Evolutionary conservation across 2,113 vertebrate genomes (phyloP).

Genomic region (Macaca mulatta): DNA sequence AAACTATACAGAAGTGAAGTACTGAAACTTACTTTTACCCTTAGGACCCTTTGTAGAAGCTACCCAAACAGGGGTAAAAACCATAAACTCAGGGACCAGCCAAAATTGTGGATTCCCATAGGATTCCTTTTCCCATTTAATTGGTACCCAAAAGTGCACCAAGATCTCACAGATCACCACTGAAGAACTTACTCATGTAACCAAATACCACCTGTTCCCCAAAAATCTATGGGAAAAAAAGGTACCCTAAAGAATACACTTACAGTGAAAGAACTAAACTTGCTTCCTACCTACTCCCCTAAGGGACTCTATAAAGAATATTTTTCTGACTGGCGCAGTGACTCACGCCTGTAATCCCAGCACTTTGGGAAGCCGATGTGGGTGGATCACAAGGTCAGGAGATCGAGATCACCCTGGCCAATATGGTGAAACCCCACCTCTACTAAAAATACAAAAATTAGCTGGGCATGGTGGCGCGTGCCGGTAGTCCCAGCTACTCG

Average conservation of each 20-base stretch:
- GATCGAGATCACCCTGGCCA: no score
- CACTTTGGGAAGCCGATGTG: no score
- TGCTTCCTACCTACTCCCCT: not conserved
- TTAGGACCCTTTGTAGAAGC: not conserved
- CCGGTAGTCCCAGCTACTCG: no score
- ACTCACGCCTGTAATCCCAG: no score
- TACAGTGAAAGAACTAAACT: not conserved
- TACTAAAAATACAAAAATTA: no score
- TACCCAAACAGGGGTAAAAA: not conserved
- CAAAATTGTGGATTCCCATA: not conserved
- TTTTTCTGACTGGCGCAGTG: not conserved
- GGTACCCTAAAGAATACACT: not conserved
- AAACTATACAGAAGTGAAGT: not conserved
- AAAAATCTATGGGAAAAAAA: no score
- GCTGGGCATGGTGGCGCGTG: no score
- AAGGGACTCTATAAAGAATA: not conserved
- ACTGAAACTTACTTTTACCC: not conserved
- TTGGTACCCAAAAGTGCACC: not conserved
- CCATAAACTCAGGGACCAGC: not conserved
- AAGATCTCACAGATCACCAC: no score
- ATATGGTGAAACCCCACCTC: no score
- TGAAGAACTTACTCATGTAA: no score
- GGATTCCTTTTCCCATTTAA: not conserved
- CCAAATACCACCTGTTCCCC: no score
- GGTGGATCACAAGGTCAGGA: no score